phyloP scores from a whole-genome alignment of 2,888 invertebrate genomes.

The Hemistola chrysoprasaria region DNA sequence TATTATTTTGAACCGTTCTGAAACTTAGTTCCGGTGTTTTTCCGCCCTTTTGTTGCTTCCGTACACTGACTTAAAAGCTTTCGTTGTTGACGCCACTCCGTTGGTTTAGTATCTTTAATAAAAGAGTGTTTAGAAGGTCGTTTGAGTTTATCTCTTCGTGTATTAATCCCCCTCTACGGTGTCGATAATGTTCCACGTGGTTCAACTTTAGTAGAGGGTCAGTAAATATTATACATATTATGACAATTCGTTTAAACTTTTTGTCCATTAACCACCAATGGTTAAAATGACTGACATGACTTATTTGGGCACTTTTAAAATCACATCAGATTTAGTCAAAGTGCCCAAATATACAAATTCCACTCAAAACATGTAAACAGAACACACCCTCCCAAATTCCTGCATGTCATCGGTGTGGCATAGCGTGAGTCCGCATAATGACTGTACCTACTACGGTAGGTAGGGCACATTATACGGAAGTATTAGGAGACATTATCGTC shows the following conservation, averaged over 20 bases:
- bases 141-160: neutral
- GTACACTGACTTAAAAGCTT: constrained; percentile 15
- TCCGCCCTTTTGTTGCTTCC: constrained; percentile 20
- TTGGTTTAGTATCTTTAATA: constrained; percentile 18
- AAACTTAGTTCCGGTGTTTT: neutral
- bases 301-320: neutral
- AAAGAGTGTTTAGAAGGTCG: constrained; percentile 11
- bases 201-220: too few species aligned
- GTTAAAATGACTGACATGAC: too few species aligned
- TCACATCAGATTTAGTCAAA: neutral
- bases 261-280: too few species aligned
- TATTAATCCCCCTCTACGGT: neutral
- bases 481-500: too few species aligned
- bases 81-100: constrained; percentile 20
- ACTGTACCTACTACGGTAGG: neutral
- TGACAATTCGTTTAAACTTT: too few species aligned
- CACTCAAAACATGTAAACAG: constrained; percentile 15
- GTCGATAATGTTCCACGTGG: too few species aligned
- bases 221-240: too few species aligned
- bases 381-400: constrained; percentile 17
- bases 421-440: constrained; percentile 25
- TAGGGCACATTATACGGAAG: too few species aligned
- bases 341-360: neutral
- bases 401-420: constrained; percentile 20
- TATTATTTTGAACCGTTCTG: too few species aligned